These are phyloP conservation scores for Dryocosmus kuriphilus DNA, from an alignment of 2,888 invertebrate species.

Conservation along the genomic window DNA sequence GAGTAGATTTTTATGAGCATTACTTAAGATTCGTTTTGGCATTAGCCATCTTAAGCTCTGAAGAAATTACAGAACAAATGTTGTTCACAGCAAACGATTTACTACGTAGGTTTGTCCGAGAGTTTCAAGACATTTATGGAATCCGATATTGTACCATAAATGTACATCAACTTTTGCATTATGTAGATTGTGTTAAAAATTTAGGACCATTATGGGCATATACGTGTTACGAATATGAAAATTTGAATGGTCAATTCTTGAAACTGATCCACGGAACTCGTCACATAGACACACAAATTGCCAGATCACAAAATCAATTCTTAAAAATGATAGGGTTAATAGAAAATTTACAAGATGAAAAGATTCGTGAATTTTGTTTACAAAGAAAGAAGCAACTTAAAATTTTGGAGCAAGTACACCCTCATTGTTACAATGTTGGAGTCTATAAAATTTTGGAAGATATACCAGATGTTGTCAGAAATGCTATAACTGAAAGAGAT, in stretches of 20 bases:
- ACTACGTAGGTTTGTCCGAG: slow-evolving; percentile 44
- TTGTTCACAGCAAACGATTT: slow-evolving; percentile 31
- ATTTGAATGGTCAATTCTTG: slow-evolving; percentile 51
- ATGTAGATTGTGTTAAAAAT: slow-evolving; percentile 44
- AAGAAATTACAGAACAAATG: slow-evolving; percentile 32
- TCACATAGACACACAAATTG: slow-evolving; percentile 52
- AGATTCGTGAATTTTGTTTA: slow-evolving; percentile 48
- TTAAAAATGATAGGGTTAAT: slow-evolving; percentile 42
- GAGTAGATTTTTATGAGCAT: slow-evolving; percentile 44
- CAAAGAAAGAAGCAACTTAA: slow-evolving; percentile 47
- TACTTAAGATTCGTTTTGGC: slow-evolving; percentile 35
- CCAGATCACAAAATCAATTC: slow-evolving; percentile 45
- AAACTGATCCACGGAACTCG: slow-evolving; percentile 50
- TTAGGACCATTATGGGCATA: slow-evolving; percentile 53
- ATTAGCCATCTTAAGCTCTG: slow-evolving; percentile 40
- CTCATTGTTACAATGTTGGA: slow-evolving; percentile 46
- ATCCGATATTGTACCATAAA: slow-evolving; percentile 49
- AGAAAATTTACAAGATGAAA: slow-evolving; percentile 45
- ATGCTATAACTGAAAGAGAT: neutral
- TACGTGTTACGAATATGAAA: slow-evolving; percentile 53
- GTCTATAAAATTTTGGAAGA: slow-evolving; percentile 32
- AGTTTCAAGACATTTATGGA: slow-evolving; percentile 50
- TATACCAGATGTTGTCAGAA: neutral
- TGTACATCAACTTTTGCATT: slow-evolving; percentile 52
- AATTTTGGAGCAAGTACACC: slow-evolving; percentile 46